Evolutionary conservation across 2,888 invertebrate species (phyloP).

Genomic region (Entomobrya multifasciata): DNA sequence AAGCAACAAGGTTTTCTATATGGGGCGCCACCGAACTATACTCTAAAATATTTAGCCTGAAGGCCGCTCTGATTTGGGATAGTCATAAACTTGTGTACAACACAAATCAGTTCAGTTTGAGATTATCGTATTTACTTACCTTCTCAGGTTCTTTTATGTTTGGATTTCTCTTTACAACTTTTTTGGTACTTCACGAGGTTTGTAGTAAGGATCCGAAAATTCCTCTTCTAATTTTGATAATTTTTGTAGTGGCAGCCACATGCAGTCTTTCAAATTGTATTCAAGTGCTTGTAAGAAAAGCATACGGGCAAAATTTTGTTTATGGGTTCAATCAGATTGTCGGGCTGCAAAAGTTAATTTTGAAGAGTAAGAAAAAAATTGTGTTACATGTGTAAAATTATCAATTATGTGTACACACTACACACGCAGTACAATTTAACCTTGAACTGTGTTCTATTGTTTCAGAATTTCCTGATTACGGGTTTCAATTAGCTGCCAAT

Average conservation of each 20-base stretch:
- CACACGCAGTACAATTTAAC: too few relatives aligned
- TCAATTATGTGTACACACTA: too few relatives aligned
- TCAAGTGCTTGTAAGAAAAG: background rate
- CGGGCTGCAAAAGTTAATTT: background rate
- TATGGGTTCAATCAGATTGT: constrained; percentile 37
- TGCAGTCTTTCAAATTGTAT: background rate
- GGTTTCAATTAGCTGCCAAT: constrained; percentile 8
- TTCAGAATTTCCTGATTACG: constrained; percentile 36
- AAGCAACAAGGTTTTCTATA: background rate
- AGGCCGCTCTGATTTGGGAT: constrained; percentile 7
- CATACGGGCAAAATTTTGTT: background rate
- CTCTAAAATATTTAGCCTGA: background rate
- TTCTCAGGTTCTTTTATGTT: constrained; percentile 1
- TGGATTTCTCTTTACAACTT: background rate
- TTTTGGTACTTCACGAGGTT: background rate
- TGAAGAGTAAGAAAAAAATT: too few relatives aligned
- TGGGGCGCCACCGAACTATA: background rate
- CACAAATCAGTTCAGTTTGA: background rate
- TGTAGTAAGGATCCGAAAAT: background rate
- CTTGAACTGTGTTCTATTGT: too few relatives aligned
- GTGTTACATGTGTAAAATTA: too few relatives aligned
- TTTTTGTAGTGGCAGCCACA: background rate
- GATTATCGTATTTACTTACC: background rate
- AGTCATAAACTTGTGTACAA: background rate
- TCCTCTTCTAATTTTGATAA: background rate